A percentile compares a stretch with the other conserved stretches of the same genome.
These are phyloP conservation scores for Zonitis immaculata DNA, from an alignment of 2,888 invertebrate species.

Conservation along the genomic window DNA sequence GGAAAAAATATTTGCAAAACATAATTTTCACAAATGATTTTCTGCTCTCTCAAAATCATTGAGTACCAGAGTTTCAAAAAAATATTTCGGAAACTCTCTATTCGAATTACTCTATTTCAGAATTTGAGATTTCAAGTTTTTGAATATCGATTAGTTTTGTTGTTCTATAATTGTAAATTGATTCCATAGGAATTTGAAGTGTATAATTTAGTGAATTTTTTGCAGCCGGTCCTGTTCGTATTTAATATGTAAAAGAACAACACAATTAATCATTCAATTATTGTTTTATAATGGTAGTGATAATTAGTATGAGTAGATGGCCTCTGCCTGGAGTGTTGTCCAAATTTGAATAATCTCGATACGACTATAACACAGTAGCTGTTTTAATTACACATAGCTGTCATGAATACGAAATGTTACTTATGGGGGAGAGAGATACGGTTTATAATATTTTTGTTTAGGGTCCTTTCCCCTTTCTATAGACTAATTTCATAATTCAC, in stretches of 20 bases:
- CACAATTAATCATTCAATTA: conserved; percentile 17
- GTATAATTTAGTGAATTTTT: no score
- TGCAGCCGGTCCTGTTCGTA: no score
- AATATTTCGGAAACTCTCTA: no score
- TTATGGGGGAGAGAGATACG: conserved; percentile 11
- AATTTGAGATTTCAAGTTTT: no score
- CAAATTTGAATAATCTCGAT: conserved; percentile 19
- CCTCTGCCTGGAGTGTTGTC: not conserved
- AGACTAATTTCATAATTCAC: conserved; percentile 7
- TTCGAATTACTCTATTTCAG: no score
- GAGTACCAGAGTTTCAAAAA: no score
- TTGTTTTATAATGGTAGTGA: conserved; percentile 12
- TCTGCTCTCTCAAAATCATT: no score
- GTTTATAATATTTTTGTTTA: not conserved
- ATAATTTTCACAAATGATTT: no score
- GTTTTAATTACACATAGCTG: conserved; percentile 18
- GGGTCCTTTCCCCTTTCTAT: conserved; percentile 5
- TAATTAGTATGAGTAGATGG: conserved; percentile 15
- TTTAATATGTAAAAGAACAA: conserved; percentile 3
- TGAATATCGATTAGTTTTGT: no score
- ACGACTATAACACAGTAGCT: conserved; percentile 15
- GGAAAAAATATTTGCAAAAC: no score
- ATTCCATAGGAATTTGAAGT: no score
- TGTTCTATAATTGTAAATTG: no score
- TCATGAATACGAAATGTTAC: conserved; percentile 21